Base-by-base conservation (phyloP, 2,113 vertebrate genomes). In the Condylura cristata region DNA sequence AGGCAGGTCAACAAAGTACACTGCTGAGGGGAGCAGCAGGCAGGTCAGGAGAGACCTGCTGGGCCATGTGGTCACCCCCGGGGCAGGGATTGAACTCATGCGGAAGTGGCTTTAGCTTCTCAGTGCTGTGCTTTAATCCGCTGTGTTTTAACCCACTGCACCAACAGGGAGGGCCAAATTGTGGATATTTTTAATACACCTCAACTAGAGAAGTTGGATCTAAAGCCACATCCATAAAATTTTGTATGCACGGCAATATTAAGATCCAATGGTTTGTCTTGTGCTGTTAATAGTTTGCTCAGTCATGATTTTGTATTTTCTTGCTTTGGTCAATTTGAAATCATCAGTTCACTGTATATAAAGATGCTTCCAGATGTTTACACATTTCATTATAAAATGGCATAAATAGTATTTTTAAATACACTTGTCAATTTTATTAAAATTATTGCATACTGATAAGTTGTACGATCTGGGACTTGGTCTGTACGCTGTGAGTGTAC, bases 171-270 rank as follows among this genome's bases (percentile, higher is more conserved):
- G n/a, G n/a, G n/a, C n/a, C n/a, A n/a, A 61, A 85, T 85, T 85
- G 30, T 71, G 11, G 44, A 58, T 75, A 41, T 84, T 92, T 66
- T 32, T 86, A 91, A 74, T 66, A 63, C 8, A 44, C 14, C 6
- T 32, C 75, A 96, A 72, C 17, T 89, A 80, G 51, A 65, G 22
- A 92, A 92, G 8, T 92, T 2, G 12, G 90, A 75, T 90, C 53
- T 84, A 78, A 94, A 95, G 75, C 46, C 6, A 18, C 53, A 56
- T 85, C 34, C 56, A 16, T 92, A 34, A 92, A 85, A 81, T 78
- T 68, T 85, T 88, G 6, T 37, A 51, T 56, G 83, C n/a, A 66
- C 26, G 20, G 17, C 76, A 71, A 51, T 90, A 58, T 63, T 93
- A 75, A 90, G 72, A 90, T 80, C 44, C 6, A 46, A 53, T 81